Evolutionary conservation across 2,113 vertebrate species (phyloP).

Genomic region (Atlantisia rogersi): DNA sequence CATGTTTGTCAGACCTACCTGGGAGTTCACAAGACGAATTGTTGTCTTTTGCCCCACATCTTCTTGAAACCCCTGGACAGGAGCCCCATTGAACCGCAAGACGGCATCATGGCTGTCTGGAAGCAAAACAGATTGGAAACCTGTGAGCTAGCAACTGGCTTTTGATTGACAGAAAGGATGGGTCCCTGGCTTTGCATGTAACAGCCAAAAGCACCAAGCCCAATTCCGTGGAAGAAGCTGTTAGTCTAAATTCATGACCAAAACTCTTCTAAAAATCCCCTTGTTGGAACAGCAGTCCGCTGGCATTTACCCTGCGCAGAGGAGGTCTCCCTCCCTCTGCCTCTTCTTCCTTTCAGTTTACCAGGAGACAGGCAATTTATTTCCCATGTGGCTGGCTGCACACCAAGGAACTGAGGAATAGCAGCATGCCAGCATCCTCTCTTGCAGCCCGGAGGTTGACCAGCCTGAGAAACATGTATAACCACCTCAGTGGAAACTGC

Average conservation of each 20-base stretch:
- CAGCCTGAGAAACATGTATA: not conserved
- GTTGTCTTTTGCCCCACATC: constrained; percentile 84
- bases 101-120: constrained; percentile 81
- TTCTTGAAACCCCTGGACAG: constrained; percentile 70
- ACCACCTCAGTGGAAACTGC: not conserved
- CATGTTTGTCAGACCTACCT: constrained; percentile 59
- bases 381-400: not conserved
- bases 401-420: not conserved
- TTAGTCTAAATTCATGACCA: not conserved
- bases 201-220: not conserved
- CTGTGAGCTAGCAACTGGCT: not conserved
- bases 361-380: not conserved
- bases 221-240: not conserved
- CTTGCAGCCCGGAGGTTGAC: not conserved
- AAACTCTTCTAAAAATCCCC: not conserved
- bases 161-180: not conserved
- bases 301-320: not conserved
- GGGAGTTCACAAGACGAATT: constrained; percentile 82
- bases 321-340: not conserved
- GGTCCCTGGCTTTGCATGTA: not conserved
- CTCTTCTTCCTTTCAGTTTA: not conserved
- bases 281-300: not conserved
- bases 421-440: rapidly evolving
- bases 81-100: constrained; percentile 80
- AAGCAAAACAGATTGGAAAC: constrained; percentile 26